These are phyloP conservation scores for Monodelphis domestica DNA, from an alignment of 2,797 vertebrate genomes.

Conservation along the genomic window DNA sequence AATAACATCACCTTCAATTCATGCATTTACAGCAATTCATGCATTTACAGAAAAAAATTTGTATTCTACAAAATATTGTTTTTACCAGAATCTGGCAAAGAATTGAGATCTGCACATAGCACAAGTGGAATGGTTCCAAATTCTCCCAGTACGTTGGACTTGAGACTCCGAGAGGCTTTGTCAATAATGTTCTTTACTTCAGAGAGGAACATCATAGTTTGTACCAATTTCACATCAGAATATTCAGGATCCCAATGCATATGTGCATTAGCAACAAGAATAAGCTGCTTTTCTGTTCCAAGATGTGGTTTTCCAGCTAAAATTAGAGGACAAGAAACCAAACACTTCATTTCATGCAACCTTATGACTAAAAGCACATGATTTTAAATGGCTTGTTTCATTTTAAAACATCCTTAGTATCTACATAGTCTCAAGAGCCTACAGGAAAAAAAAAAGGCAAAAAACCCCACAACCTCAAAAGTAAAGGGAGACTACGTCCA, in stretches of 20 bases:
- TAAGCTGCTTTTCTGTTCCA: conserved; percentile 95
- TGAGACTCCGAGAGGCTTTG: conserved; percentile 95
- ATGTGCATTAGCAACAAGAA: conserved; percentile 97
- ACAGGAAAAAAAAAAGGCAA: not conserved
- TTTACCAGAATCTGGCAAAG: conserved; percentile 97
- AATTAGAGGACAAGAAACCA: conserved; percentile 68
- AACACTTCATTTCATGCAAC: conserved; percentile 36
- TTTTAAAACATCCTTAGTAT: conserved; percentile 22
- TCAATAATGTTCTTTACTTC: conserved; percentile 99
- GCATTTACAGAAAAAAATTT: not conserved
- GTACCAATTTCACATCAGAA: conserved; percentile 97
- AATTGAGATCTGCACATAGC: conserved; percentile 98
- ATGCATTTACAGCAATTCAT: conserved; percentile 12
- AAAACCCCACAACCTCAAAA: conserved; percentile 1
- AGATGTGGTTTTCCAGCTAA: conserved; percentile 94
- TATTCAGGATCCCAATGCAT: conserved; percentile 99
- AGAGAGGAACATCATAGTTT: conserved; percentile 99
- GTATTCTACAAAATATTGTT: conserved; percentile 27
- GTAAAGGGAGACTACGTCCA: conserved; percentile 45
- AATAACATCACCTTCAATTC: conserved; percentile 28
- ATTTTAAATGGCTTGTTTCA: not conserved
- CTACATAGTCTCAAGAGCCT: conserved; percentile 24
- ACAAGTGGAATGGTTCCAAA: conserved; percentile 96
- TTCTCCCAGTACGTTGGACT: conserved; percentile 92
- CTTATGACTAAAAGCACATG: conserved; percentile 21